These are phyloP conservation scores for Electrona antarctica DNA, from an alignment of 2,113 vertebrate species.

Conservation along the genomic window DNA sequence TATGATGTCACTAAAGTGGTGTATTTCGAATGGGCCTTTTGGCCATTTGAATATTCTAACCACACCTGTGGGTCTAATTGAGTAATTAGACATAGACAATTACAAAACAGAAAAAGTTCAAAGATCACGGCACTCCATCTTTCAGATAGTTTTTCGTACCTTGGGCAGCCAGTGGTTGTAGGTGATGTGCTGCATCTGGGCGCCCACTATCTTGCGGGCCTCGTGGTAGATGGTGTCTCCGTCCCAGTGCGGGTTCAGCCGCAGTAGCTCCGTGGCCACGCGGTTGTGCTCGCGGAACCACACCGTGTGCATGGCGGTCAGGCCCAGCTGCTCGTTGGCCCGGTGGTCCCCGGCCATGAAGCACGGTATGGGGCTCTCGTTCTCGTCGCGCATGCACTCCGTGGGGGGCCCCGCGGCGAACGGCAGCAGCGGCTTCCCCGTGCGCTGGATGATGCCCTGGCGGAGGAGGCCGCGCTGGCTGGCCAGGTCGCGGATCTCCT, in stretches of 20 bases:
- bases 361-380: constrained; percentile 96
- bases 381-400: constrained; percentile 96
- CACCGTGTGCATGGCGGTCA: constrained; percentile 95
- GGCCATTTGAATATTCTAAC: no score
- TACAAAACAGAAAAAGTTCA: no score
- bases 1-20: not conserved
- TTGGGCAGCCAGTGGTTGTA: constrained; percentile 97
- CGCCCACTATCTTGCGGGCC: constrained; percentile 95
- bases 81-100: not conserved
- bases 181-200: constrained; percentile 97
- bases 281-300: constrained; percentile 99
- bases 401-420: constrained; percentile 95
- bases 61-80: not conserved
- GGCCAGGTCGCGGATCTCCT: constrained; percentile 91
- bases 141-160: no score
- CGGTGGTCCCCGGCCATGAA: constrained; percentile 97
- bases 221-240: constrained; percentile 97
- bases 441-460: constrained; percentile 94
- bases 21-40: not conserved
- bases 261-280: constrained; percentile 88
- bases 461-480: constrained; percentile 93
- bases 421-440: constrained; percentile 93
- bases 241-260: constrained; percentile 96
- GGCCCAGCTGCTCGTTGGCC: constrained; percentile 93
- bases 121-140: no score